Evolutionary conservation across 1,140 invertebrate genomes (phyloP).

Genomic region (Sycophaga agraensis): DNA sequence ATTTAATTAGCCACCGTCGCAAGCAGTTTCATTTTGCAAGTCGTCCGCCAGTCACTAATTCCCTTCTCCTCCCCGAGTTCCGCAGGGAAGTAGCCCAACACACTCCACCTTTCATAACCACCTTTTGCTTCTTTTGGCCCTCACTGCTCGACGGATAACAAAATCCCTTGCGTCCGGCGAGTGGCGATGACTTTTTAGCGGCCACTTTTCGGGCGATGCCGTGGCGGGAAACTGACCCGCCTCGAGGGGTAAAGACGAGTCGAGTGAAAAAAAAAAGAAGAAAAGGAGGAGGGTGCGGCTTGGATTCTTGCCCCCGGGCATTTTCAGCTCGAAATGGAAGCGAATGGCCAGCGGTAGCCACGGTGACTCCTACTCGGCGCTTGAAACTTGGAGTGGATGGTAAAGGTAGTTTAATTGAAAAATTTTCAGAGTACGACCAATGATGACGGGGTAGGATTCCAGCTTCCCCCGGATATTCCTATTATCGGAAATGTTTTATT

Average conservation of each 20-base stretch:
- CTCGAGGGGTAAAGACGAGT: neutral
- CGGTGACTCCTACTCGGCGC: neutral
- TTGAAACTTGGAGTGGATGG: neutral
- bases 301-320: neutral
- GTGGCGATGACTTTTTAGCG: constrained; percentile 15
- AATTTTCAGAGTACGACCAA: too few species aligned
- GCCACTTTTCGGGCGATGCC: neutral
- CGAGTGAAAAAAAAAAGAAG: constrained; percentile 4
- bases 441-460: too few species aligned
- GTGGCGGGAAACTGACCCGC: neutral
- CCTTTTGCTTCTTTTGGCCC: neutral
- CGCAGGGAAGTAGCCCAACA: too few species aligned
- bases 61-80: neutral
- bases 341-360: too few species aligned
- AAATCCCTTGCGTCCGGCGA: neutral
- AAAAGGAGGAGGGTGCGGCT: neutral
- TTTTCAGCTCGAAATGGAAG: neutral
- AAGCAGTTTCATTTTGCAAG: constrained; percentile 40
- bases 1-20: constrained; percentile 39
- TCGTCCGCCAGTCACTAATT: constrained; percentile 21
- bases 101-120: too few species aligned
- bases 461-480: too few species aligned
- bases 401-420: too few species aligned
- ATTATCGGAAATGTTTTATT: too few species aligned
- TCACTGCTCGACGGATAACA: neutral